Evolutionary conservation across 2,888 invertebrate genomes (phyloP).

Genomic region (Phlogophora meticulosa): DNA sequence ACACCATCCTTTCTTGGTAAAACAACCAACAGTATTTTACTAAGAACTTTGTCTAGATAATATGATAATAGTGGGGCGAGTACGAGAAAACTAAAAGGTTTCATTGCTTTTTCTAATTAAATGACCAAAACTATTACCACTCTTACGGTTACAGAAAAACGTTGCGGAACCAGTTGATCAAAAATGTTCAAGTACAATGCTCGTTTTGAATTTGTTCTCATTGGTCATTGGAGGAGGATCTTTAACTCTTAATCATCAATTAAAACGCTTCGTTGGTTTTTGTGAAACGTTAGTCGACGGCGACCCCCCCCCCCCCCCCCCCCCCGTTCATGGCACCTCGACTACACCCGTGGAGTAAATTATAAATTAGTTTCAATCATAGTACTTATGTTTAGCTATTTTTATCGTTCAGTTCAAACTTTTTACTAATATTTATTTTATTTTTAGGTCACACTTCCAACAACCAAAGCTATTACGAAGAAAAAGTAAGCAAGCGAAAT

Average conservation of each 20-base stretch:
- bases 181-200: too few species aligned
- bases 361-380: too few species aligned
- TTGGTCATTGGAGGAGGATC: neutral
- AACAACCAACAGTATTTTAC: neutral
- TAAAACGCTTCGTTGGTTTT: too few species aligned
- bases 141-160: neutral
- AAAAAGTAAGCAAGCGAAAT: constrained; percentile 8
- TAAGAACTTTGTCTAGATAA: neutral
- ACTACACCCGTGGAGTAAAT: too few species aligned
- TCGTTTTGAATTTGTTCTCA: neutral
- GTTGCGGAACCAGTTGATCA: too few species aligned
- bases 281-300: too few species aligned
- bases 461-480: constrained; percentile 18
- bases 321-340: too few species aligned
- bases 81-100: too few species aligned
- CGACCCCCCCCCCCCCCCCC: too few species aligned
- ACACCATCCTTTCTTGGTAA: constrained; percentile 87
- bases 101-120: too few species aligned
- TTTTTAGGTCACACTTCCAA: constrained; percentile 34
- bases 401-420: neutral
- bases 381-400: neutral
- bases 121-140: too few species aligned
- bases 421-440: constrained; percentile 24
- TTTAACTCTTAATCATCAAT: too few species aligned
- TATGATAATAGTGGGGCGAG: neutral